These are phyloP conservation scores for Pachydiplax longipennis DNA, from an alignment of 2,888 invertebrate genomes.

Conservation along the genomic window DNA sequence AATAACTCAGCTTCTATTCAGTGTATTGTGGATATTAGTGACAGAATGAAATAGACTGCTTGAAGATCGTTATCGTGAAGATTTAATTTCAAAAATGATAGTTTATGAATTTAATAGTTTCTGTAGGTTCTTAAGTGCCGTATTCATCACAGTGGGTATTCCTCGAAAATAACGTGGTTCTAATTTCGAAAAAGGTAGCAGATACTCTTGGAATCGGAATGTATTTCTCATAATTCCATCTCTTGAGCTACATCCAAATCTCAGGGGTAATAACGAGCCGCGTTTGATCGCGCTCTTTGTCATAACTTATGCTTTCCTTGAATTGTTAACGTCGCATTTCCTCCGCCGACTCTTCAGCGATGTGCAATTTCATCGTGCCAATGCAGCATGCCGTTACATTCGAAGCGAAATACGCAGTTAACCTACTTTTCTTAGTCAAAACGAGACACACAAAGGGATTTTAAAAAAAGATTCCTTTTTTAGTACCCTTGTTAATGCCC, in stretches of 20 bases:
- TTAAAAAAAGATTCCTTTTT: neutral
- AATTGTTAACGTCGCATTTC: slow-evolving; percentile 8
- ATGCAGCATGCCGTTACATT: neutral
- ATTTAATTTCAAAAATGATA: too few relatives aligned
- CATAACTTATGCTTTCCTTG: slow-evolving; percentile 1
- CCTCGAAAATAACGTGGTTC: too few relatives aligned
- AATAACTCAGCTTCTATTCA: too few relatives aligned
- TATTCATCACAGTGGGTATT: too few relatives aligned
- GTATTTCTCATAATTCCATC: too few relatives aligned
- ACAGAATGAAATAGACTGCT: too few relatives aligned
- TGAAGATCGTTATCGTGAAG: too few relatives aligned
- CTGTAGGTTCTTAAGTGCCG: too few relatives aligned
- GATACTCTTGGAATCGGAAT: too few relatives aligned
- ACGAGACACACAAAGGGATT: neutral
- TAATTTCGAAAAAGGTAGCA: too few relatives aligned
- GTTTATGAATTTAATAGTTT: too few relatives aligned
- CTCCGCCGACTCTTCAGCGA: neutral
- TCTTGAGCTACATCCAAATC: neutral
- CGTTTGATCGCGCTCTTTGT: neutral
- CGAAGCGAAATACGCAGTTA: slow-evolving; percentile 19
- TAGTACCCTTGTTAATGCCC: neutral
- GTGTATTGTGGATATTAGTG: too few relatives aligned
- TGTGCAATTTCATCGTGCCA: neutral
- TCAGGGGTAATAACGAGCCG: neutral
- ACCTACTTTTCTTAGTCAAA: slow-evolving; percentile 36